phyloP scores from a whole-genome alignment of 92 coral and sea anemone species.

The Porites lobata region DNA sequence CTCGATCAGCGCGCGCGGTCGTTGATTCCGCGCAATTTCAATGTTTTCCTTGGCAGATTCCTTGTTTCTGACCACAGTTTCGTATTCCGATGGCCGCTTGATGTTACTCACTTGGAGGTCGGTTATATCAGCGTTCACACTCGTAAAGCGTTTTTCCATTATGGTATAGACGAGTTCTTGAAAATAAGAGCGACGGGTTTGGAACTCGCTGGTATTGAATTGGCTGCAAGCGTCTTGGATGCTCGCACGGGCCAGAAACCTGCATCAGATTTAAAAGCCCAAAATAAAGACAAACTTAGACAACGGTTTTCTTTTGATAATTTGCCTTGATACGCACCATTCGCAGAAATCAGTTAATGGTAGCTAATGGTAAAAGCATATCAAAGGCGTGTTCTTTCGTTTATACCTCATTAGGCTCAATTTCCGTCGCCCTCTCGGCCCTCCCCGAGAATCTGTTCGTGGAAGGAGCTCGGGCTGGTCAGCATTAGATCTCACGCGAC shows the following conservation, averaged over 20 bases:
- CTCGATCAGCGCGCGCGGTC: slow-evolving; percentile 84
- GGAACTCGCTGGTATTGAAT: slow-evolving; percentile 92
- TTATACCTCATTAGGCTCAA: too few species aligned
- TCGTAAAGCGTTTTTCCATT: slow-evolving; percentile 66
- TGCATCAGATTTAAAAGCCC: neutral
- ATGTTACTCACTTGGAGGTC: slow-evolving; percentile 83
- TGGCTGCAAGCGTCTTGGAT: slow-evolving; percentile 91
- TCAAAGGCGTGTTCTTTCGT: too few species aligned
- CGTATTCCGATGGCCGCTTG: slow-evolving; percentile 76
- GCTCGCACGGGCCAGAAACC: slow-evolving; percentile 72
- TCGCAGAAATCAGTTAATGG: too few species aligned
- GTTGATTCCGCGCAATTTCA: slow-evolving; percentile 75
- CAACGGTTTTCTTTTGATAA: neutral
- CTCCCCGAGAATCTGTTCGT: too few species aligned
- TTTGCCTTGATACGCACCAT: neutral
- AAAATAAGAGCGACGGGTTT: slow-evolving; percentile 78
- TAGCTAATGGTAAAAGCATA: too few species aligned
- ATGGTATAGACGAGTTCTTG: slow-evolving; percentile 76
- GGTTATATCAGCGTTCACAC: slow-evolving; percentile 77
- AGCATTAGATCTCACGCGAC: too few species aligned
- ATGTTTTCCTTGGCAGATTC: slow-evolving; percentile 90
- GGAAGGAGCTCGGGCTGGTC: too few species aligned
- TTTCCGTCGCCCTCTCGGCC: too few species aligned
- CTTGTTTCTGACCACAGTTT: slow-evolving; percentile 80
- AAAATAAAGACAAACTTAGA: too few species aligned